These are phyloP conservation scores for Chymomyza caudatula DNA, from an alignment of 2,888 invertebrate species.

Conservation along the genomic window DNA sequence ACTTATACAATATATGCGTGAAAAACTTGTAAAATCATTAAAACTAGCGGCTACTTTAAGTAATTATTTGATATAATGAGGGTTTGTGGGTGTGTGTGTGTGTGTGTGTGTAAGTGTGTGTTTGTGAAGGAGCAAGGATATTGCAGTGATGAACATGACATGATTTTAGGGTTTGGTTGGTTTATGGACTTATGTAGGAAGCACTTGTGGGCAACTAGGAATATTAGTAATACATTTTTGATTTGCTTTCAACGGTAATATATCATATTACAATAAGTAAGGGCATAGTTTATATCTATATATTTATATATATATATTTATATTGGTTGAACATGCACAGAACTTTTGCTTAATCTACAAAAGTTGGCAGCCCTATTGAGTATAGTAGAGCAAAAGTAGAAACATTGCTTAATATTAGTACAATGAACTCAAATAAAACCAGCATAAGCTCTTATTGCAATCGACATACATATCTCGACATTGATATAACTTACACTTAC, in stretches of 20 bases:
- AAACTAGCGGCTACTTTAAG: conserved; percentile 65
- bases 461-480: too few species aligned
- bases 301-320: conserved; percentile 28
- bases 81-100: conserved; percentile 18
- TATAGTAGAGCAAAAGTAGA: conserved; percentile 10
- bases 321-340: conserved; percentile 10
- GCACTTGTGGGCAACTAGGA: conserved; percentile 65
- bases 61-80: conserved; percentile 52
- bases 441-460: too few species aligned
- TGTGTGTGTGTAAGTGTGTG: conserved; percentile 20
- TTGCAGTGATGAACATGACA: conserved; percentile 25
- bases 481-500: too few species aligned
- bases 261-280: neutral
- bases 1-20: neutral
- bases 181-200: conserved; percentile 55
- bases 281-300: neutral
- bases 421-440: conserved; percentile 10
- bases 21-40: conserved; percentile 45
- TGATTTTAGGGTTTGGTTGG: conserved; percentile 1
- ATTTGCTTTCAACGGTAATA: neutral
- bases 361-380: conserved; percentile 46
- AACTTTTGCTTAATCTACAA: conserved; percentile 17
- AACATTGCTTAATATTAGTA: neutral
- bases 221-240: conserved; percentile 17
- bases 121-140: conserved; percentile 6